Evolutionary conservation across 1,140 invertebrate genomes (phyloP).

Genomic region (Globodera ellingtonae): DNA sequence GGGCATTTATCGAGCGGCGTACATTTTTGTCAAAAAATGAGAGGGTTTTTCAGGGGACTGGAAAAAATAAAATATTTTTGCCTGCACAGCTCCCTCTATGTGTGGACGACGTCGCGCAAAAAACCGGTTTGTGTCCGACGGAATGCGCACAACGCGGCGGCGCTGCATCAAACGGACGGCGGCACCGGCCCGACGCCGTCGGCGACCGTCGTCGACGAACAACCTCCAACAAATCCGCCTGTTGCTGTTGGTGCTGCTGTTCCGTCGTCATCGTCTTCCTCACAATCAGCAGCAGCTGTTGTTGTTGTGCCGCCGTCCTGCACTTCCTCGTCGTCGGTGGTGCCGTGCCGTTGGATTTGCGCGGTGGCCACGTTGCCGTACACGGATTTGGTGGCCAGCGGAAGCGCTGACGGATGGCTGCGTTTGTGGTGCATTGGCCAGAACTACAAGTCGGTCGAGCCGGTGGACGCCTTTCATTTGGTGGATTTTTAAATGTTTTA

Average conservation of each 20-base stretch:
- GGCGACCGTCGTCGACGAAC: too few relatives aligned
- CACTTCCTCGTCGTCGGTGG: not conserved
- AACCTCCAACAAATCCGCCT: not conserved
- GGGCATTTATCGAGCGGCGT: too few relatives aligned
- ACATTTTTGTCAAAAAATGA: slow-evolving; percentile 13
- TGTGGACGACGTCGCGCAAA: slow-evolving; percentile 43
- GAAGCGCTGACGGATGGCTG: slow-evolving; percentile 38
- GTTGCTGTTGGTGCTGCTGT: too few relatives aligned
- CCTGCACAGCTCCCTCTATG: slow-evolving; percentile 35
- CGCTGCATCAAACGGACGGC: too few relatives aligned
- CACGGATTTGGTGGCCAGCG: slow-evolving; percentile 43
- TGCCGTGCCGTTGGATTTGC: slow-evolving; percentile 35
- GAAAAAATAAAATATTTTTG: too few relatives aligned
- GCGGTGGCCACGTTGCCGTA: slow-evolving; percentile 45
- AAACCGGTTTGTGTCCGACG: slow-evolving; percentile 44
- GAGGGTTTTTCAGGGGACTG: not conserved
- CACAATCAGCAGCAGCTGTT: not conserved
- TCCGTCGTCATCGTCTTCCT: too few relatives aligned
- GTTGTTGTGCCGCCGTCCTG: not conserved
- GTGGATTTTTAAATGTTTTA: slow-evolving; percentile 23
- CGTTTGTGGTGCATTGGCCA: slow-evolving; percentile 42
- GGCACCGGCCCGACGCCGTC: too few relatives aligned
- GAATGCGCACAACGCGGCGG: slow-evolving; percentile 30
- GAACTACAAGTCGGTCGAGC: slow-evolving; percentile 42
- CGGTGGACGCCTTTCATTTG: slow-evolving; percentile 30